Evolutionary conservation across 2,888 invertebrate species (phyloP), one percentile per base, ranked within the genome.

Genomic region (Cheilosia vulpina): DNA sequence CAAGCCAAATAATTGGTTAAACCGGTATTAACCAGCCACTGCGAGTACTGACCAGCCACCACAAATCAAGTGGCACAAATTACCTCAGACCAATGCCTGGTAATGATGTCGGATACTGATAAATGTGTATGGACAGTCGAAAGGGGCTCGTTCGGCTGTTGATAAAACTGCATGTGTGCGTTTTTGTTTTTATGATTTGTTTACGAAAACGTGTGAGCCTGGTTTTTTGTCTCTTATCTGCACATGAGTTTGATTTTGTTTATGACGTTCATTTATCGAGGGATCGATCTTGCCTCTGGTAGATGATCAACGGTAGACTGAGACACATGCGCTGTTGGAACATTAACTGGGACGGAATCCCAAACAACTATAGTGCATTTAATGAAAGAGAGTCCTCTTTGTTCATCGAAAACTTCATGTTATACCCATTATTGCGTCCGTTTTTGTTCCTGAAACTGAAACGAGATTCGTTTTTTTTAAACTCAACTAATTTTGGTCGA

Each of bases 81-180:
- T 31, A 13, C 34, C 50, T 52, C 13, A 21, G 38, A 17, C 45
- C 45, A 45, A 24, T 52, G 13, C 7, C 65, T 66, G 50, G 50
- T 15, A 13, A 15, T 47, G 19, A 24, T 27, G 52, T 24, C 24
- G 21, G 13, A 38, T 15, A 34, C 24, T 52, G 38, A 41, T 52
- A 13, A 38, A 38, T 41, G 52, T n/a, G 4, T 13, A n/a, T n/a
- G 19, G 45, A 19, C 47, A 34, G 50, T 9, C 13, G 13, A 15
- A 43, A 17, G 68, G 52, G 68, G 57, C 69, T 69, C 38, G 69
- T 47, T 69, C 38, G 47, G 38, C 58, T 71, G n/a, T 71, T 57
- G 53, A 53, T 17, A 41, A 38, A 53, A 43, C 15, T 24, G 38
- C 9, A 41, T 66, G n/a, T 11, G 11, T 11, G 11, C 7, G 13